Percentiles rank a stretch among this genome's conserved stretches.
Evolutionary conservation across 2,888 invertebrate genomes (phyloP).

Genomic region (Tetanocera ferruginea): DNA sequence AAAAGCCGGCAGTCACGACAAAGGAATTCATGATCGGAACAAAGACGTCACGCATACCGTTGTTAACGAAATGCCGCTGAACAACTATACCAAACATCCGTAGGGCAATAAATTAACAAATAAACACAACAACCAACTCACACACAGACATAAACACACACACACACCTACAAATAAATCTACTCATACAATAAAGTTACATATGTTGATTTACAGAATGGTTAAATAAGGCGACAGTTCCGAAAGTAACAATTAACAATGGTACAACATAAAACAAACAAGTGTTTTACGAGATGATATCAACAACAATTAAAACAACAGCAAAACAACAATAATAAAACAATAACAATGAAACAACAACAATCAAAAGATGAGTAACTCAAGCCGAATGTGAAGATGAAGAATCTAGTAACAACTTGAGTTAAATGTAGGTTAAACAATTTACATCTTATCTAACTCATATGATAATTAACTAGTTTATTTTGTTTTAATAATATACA

Average conservation of each 20-base stretch:
- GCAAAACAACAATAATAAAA: neutral
- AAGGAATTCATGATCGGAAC: constrained; percentile 63
- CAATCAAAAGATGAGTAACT: neutral
- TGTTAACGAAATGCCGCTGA: constrained; percentile 66
- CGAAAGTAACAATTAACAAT: neutral
- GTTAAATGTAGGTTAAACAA: neutral
- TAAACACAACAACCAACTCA: neutral
- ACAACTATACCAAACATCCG: constrained; percentile 68
- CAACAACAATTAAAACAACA: neutral
- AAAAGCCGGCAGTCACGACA: constrained; percentile 63
- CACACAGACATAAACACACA: neutral
- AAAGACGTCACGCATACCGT: constrained; percentile 65
- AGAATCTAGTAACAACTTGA: neutral
- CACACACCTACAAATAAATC: neutral
- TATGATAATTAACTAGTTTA: too few species aligned
- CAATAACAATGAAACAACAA: neutral
- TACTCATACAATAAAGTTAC: neutral
- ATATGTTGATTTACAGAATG: constrained; percentile 10
- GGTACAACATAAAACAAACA: neutral
- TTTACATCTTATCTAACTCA: neutral
- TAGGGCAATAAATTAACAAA: constrained; percentile 52
- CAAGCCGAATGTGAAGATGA: neutral
- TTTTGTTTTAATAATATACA: neutral
- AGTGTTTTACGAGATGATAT: neutral
- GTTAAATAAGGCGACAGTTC: neutral